A percentile compares a stretch with the other conserved stretches of the same genome.
These are phyloP conservation scores for Coenonympha glycerion DNA, from an alignment of 2,888 invertebrate genomes.

Conservation along the genomic window DNA sequence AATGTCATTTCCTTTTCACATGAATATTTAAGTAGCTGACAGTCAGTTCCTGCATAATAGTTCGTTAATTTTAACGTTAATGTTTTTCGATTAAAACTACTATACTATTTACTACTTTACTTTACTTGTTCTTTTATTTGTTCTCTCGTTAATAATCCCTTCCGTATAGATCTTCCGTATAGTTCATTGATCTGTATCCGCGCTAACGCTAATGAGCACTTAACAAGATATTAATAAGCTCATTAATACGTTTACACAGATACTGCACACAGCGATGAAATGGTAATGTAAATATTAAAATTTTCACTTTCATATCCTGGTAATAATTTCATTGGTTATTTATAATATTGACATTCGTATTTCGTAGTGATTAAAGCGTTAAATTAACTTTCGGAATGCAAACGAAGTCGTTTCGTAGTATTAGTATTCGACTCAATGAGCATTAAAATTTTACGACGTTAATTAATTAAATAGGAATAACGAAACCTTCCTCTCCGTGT, in stretches of 20 bases:
- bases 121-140: conserved; percentile 2
- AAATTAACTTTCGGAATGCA: no score
- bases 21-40: no score
- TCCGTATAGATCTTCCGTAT: conserved; percentile 37
- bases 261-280: neutral
- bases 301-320: neutral
- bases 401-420: no score
- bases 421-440: neutral
- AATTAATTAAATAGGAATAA: neutral
- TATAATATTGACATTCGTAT: no score
- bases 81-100: neutral
- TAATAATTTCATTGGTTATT: neutral
- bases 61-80: no score
- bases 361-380: no score
- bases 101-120: no score
- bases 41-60: no score
- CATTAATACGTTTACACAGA: conserved; percentile 34
- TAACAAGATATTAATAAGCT: conserved; percentile 39
- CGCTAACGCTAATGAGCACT: conserved; percentile 34
- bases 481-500: neutral
- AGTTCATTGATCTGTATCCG: conserved; percentile 9
- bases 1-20: no score
- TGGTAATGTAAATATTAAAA: neutral
- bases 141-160: conserved; percentile 2
- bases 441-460: neutral